These are phyloP conservation scores for Grapholita molesta DNA, from an alignment of 1,140 invertebrate species.

Conservation along the genomic window DNA sequence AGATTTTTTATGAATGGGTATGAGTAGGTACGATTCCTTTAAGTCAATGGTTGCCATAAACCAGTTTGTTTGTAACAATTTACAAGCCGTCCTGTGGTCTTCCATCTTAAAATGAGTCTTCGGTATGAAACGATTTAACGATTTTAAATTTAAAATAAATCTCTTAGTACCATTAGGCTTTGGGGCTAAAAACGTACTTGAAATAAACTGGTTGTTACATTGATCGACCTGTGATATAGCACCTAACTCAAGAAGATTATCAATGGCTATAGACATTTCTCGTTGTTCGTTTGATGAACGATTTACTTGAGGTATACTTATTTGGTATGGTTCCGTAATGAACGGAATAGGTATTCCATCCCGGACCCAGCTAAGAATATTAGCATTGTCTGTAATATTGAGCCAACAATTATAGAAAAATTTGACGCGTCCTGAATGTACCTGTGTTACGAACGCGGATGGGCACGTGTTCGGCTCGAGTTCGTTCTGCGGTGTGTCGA, in stretches of 20 bases:
- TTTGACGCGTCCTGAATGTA: constrained; percentile 26
- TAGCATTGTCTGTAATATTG: constrained; percentile 25
- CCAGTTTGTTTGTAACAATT: constrained; percentile 21
- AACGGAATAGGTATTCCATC: constrained; percentile 30
- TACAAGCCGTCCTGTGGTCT: constrained; percentile 23
- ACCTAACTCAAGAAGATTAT: constrained; percentile 13
- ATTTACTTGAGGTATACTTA: constrained; percentile 18
- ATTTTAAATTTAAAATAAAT: constrained; percentile 27
- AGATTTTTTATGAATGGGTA: constrained; percentile 14
- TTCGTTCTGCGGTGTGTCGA: neutral
- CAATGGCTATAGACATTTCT: constrained; percentile 19
- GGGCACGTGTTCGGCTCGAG: neutral
- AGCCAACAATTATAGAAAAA: constrained; percentile 37
- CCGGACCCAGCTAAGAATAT: constrained; percentile 30
- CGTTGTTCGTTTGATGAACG: constrained; percentile 16
- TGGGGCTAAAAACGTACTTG: constrained; percentile 21
- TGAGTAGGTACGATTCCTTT: constrained; percentile 32
- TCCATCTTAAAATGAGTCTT: constrained; percentile 33
- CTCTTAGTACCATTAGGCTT: constrained; percentile 19
- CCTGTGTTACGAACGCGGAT: neutral
- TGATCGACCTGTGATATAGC: neutral
- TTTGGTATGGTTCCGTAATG: neutral
- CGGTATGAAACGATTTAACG: constrained; percentile 19
- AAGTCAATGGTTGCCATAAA: constrained; percentile 32
- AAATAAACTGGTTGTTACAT: constrained; percentile 13